Percentiles rank a stretch among this genome's conserved stretches.
phyloP scores from a whole-genome alignment of 2,888 invertebrate genomes.

The Xanthorhoe spadicearia region DNA sequence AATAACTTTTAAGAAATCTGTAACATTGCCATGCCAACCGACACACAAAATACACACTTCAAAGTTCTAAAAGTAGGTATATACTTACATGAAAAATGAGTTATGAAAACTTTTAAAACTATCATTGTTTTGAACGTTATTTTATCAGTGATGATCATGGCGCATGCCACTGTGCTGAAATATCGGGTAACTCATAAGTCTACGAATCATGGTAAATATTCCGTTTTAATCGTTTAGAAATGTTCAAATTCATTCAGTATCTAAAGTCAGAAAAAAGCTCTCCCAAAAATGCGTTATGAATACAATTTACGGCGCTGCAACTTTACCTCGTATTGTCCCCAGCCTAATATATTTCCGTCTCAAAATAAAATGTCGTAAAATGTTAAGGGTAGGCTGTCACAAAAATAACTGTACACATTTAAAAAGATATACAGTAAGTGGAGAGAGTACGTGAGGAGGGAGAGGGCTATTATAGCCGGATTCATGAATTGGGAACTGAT shows the following conservation, averaged over 20 bases:
- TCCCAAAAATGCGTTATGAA: conserved; percentile 30
- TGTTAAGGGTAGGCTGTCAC: conserved; percentile 70
- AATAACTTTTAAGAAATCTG: no score
- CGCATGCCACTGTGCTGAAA: no score
- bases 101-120: no score
- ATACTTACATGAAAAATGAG: no score
- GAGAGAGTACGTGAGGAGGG: conserved; percentile 62
- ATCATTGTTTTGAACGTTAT: no score
- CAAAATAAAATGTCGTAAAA: conserved; percentile 61
- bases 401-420: conserved; percentile 78
- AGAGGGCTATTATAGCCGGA: conserved; percentile 18
- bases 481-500: conserved; percentile 34
- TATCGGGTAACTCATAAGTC: no score
- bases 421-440: conserved; percentile 76
- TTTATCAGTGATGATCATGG: no score
- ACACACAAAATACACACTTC: no score
- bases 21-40: no score
- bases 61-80: no score
- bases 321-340: conserved; percentile 33
- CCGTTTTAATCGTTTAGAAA: no score
- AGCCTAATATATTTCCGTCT: conserved; percentile 44
- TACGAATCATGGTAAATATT: no score
- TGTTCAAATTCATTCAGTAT: background rate
- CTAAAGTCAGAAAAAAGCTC: conserved; percentile 2
- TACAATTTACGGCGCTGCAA: conserved; percentile 27